phyloP scores from a whole-genome alignment of 2,888 invertebrate species.

The Scaptomyza tumidula region DNA sequence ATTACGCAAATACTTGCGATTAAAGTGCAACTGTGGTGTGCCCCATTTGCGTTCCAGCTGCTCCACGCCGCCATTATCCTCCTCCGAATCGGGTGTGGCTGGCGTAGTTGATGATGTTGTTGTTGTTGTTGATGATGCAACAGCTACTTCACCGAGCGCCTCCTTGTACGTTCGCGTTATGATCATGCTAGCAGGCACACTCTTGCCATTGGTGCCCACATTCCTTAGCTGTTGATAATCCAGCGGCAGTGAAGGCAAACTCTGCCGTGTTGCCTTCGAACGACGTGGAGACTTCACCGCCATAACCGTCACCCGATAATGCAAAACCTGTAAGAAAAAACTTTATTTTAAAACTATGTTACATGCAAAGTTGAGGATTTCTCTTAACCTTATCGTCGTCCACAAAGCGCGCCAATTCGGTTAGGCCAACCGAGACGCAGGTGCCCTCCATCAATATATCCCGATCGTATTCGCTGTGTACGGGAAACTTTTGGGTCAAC shows the following conservation, averaged over 20 bases:
- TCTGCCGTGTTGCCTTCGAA: conserved; percentile 56
- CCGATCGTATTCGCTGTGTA: conserved; percentile 83
- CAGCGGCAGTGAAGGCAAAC: conserved; percentile 61
- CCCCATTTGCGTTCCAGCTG: conserved; percentile 82
- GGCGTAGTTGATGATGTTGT: conserved; percentile 1
- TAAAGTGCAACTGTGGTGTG: conserved; percentile 82
- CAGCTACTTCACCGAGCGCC: conserved; percentile 44
- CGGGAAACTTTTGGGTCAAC: conserved; percentile 82
- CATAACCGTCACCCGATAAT: conserved; percentile 79
- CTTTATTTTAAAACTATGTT: neutral
- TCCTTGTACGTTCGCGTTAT: conserved; percentile 77
- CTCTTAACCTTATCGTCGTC: conserved; percentile 76
- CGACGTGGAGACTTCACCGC: conserved; percentile 78
- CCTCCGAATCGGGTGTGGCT: conserved; percentile 62
- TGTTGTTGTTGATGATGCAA: neutral
- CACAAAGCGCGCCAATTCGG: conserved; percentile 81
- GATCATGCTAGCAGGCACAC: conserved; percentile 79
- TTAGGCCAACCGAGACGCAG: conserved; percentile 79
- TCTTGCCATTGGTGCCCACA: conserved; percentile 80
- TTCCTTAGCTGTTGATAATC: conserved; percentile 77
- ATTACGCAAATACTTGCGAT: conserved; percentile 81
- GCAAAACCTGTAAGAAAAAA: conserved; percentile 64
- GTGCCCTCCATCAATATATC: conserved; percentile 83
- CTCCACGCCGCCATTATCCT: conserved; percentile 53
- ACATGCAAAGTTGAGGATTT: neutral